Evolutionary conservation across 2,888 invertebrate species (phyloP).

Genomic region (Hyppa rectilinea): DNA sequence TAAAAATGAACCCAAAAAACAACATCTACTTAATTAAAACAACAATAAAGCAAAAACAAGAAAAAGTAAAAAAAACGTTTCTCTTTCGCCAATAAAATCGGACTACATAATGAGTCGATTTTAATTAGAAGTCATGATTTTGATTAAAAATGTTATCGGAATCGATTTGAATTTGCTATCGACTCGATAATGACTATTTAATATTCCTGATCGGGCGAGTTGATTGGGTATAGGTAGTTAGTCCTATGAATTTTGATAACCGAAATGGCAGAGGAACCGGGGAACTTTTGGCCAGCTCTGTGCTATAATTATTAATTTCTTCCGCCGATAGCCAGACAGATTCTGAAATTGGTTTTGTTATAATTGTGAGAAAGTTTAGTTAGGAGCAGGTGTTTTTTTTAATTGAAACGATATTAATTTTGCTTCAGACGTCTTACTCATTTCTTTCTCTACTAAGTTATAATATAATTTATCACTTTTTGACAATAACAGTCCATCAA

Average conservation of each 20-base stretch:
- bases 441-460: background rate
- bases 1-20: no score
- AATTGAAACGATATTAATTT: conserved; percentile 30
- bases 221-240: conserved; percentile 20
- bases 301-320: conserved; percentile 21
- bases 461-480: no score
- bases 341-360: conserved; percentile 26
- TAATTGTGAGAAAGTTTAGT: conserved; percentile 24
- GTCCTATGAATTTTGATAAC: conserved; percentile 23
- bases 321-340: background rate
- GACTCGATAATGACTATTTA: conserved; percentile 39
- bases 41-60: no score
- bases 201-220: conserved; percentile 51
- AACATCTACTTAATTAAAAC: no score
- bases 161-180: conserved; percentile 31
- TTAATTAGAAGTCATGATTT: conserved; percentile 55
- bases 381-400: conserved; percentile 26
- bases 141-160: conserved; percentile 33
- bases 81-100: background rate
- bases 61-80: background rate
- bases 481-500: no score
- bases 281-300: background rate
- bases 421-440: background rate
- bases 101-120: conserved; percentile 27
- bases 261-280: conserved; percentile 1